Evolutionary conservation across 2,888 invertebrate species (phyloP).

Genomic region (Tyria jacobaeae): DNA sequence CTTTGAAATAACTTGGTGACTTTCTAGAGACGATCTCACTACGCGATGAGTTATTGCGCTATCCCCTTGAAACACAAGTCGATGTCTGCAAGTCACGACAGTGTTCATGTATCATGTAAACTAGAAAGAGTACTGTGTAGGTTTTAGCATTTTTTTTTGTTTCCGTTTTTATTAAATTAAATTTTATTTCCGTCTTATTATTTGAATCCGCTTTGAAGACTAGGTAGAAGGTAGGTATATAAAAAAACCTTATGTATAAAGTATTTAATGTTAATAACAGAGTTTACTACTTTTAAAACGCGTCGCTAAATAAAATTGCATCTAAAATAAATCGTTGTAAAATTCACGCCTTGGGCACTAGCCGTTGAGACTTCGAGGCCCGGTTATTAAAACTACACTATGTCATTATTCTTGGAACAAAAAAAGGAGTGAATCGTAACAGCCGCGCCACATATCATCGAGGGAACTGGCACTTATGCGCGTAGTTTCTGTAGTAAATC

Average conservation of each 20-base stretch:
- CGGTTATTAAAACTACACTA: constrained; percentile 82
- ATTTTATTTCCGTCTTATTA: constrained; percentile 11
- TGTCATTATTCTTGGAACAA: constrained; percentile 83
- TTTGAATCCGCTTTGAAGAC: constrained; percentile 29
- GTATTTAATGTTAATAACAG: constrained; percentile 43
- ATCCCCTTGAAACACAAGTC: constrained; percentile 65
- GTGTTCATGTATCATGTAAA: constrained; percentile 59
- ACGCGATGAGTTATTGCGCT: constrained; percentile 71
- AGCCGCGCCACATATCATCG: constrained; percentile 83
- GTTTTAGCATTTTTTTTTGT: constrained; percentile 15
- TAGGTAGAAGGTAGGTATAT: too few relatives aligned
- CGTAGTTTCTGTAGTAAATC: constrained; percentile 86
- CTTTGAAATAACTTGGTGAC: constrained; percentile 79
- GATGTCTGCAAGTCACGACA: constrained; percentile 60
- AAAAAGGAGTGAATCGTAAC: constrained; percentile 80
- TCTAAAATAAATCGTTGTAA: constrained; percentile 72
- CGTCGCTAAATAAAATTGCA: constrained; percentile 66
- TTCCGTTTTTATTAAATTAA: constrained; percentile 11
- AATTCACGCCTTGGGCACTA: constrained; percentile 73
- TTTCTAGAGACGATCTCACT: constrained; percentile 63
- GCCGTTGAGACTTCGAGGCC: constrained; percentile 60
- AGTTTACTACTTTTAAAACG: constrained; percentile 58
- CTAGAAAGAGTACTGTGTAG: constrained; percentile 32
- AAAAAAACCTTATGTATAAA: constrained; percentile 47
- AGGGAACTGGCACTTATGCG: constrained; percentile 81